A percentile compares a stretch with the other conserved stretches of the same genome.
Evolutionary conservation across 2,113 vertebrate species (phyloP).

Genomic region (Silurus asotus): DNA sequence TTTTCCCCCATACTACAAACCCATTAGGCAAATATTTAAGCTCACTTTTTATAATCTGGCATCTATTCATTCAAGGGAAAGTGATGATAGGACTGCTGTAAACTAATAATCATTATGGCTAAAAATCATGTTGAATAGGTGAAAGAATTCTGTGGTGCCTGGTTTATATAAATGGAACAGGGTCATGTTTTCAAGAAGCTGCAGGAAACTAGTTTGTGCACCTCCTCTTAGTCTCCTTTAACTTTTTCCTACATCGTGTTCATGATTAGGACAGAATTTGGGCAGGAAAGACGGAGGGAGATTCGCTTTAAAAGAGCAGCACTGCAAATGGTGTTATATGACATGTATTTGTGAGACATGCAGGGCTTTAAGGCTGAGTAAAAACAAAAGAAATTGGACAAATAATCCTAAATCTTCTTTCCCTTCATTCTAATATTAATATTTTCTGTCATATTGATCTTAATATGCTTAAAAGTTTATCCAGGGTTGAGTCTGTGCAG

Average conservation of each 20-base stretch:
- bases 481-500: constrained; percentile 7
- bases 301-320: background rate
- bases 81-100: background rate
- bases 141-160: background rate
- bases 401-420: background rate
- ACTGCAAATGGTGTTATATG: background rate
- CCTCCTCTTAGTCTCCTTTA: background rate
- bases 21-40: background rate
- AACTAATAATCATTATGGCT: background rate
- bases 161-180: background rate
- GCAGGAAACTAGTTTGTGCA: background rate
- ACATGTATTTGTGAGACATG: background rate
- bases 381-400: background rate
- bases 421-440: constrained; percentile 31
- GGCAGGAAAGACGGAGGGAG: background rate
- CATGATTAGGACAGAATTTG: background rate
- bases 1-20: background rate
- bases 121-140: background rate
- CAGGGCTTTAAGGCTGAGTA: background rate
- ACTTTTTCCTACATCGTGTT: background rate
- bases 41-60: background rate
- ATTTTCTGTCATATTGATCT: constrained; percentile 40
- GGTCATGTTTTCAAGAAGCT: background rate
- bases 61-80: background rate
- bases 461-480: constrained; percentile 40